phyloP scores from a whole-genome alignment of 2,113 vertebrate species.

The Silurus meridionalis region DNA sequence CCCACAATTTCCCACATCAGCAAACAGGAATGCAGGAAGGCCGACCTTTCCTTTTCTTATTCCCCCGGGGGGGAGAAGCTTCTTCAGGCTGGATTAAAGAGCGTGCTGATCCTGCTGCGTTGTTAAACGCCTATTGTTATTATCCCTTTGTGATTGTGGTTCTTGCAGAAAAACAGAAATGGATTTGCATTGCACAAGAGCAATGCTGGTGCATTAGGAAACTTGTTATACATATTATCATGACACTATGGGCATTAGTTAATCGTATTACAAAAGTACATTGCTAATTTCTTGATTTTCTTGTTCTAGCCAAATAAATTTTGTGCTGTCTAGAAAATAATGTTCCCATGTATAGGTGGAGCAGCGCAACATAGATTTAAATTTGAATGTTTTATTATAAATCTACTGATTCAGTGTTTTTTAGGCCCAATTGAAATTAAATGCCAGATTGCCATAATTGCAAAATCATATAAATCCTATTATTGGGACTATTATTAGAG shows the following conservation, averaged over 20 bases:
- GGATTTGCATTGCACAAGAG: not conserved
- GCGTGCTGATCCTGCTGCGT: constrained; percentile 5
- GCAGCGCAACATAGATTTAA: not conserved
- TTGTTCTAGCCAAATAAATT: not conserved
- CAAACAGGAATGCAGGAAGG: constrained; percentile 41
- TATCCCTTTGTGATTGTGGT: constrained; percentile 22
- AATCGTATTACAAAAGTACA: not conserved
- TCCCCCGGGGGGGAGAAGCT: constrained; percentile 11
- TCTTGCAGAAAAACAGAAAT: not conserved
- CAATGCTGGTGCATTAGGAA: not conserved
- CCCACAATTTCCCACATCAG: constrained; percentile 35
- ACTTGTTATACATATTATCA: not conserved
- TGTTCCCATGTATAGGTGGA: not conserved
- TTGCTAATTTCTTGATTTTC: not conserved
- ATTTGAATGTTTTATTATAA: not conserved
- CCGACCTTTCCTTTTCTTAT: constrained; percentile 40
- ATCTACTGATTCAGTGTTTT: not conserved
- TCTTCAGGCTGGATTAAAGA: constrained; percentile 24
- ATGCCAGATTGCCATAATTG: not conserved
- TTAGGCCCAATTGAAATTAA: not conserved
- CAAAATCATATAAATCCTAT: not conserved
- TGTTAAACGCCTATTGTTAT: constrained; percentile 34
- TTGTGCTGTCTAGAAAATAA: not conserved
- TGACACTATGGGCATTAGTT: not conserved
- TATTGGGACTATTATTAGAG: not conserved